Evolutionary conservation across 2,888 invertebrate species (phyloP).

Genomic region (Serrognathus titanus): DNA sequence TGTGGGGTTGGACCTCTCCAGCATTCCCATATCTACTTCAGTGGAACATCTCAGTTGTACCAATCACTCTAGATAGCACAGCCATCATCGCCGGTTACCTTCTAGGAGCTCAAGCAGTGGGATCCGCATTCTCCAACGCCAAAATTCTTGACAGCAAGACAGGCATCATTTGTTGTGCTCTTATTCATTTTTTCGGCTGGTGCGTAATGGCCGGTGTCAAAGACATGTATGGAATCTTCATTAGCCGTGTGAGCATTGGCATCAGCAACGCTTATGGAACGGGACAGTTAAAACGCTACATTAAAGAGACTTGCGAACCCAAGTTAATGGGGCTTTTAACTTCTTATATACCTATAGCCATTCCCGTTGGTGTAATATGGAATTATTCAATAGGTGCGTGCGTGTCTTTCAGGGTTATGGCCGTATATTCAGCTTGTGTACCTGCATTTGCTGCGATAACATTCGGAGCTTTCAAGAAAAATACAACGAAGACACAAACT

Average conservation of each 20-base stretch:
- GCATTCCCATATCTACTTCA: constrained; percentile 21
- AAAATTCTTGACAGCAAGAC: constrained; percentile 18
- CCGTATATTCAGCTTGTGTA: constrained; percentile 15
- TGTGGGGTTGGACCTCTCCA: constrained; percentile 25
- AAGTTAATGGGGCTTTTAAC: constrained; percentile 10
- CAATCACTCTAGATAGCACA: constrained; percentile 20
- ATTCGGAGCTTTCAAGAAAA: constrained; percentile 6
- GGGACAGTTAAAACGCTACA: constrained; percentile 22
- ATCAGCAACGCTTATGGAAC: constrained; percentile 23
- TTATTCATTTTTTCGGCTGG: constrained; percentile 22
- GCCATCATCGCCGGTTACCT: constrained; percentile 24
- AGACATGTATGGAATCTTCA: constrained; percentile 20
- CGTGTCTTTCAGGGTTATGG: constrained; percentile 16
- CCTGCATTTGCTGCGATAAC: constrained; percentile 15
- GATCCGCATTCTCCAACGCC: constrained; percentile 18
- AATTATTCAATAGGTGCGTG: constrained; percentile 17
- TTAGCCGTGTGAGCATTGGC: constrained; percentile 19
- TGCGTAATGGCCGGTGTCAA: constrained; percentile 19
- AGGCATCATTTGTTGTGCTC: constrained; percentile 17
- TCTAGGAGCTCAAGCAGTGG: constrained; percentile 24
- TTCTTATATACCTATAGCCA: constrained; percentile 15
- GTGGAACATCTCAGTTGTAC: constrained; percentile 17
- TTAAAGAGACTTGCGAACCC: constrained; percentile 20
- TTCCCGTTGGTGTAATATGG: constrained; percentile 19
- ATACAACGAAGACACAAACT: neutral